Evolutionary conservation across 2,888 invertebrate species (phyloP).

Genomic region (Lithophane ornitopus): DNA sequence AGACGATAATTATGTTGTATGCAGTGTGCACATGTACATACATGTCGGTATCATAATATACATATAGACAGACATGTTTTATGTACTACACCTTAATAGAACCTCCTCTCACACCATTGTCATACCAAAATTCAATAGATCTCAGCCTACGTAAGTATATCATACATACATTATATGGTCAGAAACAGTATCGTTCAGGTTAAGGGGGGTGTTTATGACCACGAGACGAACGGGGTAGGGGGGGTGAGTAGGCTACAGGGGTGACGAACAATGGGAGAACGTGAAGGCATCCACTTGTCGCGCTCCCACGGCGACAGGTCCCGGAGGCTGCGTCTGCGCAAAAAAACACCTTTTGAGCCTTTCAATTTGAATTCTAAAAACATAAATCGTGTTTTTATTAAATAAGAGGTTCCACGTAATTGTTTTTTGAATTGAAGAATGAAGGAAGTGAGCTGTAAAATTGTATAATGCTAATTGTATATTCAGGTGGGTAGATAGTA

Average conservation of each 20-base stretch:
- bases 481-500: not conserved
- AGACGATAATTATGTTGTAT: not conserved
- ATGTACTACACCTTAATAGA: not conserved
- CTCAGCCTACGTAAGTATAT: not conserved
- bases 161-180: not conserved
- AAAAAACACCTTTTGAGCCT: slow-evolving; percentile 69
- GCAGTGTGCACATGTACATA: too few relatives aligned
- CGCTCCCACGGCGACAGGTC: slow-evolving; percentile 83
- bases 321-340: slow-evolving; percentile 77
- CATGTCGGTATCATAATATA: too few relatives aligned
- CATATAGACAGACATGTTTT: not conserved
- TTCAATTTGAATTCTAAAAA: slow-evolving; percentile 61
- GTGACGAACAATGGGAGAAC: slow-evolving; percentile 85
- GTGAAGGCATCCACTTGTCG: slow-evolving; percentile 90
- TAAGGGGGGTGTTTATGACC: slow-evolving; percentile 60
- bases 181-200: slow-evolving; percentile 25
- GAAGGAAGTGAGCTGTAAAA: slow-evolving; percentile 17
- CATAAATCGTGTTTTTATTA: slow-evolving; percentile 45
- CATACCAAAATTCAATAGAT: not conserved
- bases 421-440: slow-evolving; percentile 19
- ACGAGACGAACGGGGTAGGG: slow-evolving; percentile 46
- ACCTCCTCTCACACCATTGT: not conserved
- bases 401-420: slow-evolving; percentile 32
- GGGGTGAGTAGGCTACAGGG: slow-evolving; percentile 63
- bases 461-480: slow-evolving; percentile 27